Conservation (phyloP, 2,888 invertebrate genomes). For the Cataglyphis livida region DNA sequence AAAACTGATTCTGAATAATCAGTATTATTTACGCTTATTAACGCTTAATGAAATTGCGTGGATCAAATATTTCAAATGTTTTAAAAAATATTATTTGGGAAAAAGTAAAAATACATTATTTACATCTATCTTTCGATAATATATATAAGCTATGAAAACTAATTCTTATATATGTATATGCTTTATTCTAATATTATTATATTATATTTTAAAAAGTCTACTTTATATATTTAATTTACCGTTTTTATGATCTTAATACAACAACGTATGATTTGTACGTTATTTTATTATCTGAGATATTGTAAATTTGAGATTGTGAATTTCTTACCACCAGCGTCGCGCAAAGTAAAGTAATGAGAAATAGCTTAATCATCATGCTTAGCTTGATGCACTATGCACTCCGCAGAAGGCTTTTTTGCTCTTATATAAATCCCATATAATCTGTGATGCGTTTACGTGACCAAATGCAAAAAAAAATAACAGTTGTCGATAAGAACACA, state of each 20-base stretch:
- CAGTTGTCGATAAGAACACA: neutral
- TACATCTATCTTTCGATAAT: neutral
- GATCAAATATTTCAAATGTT: neutral
- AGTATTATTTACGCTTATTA: neutral
- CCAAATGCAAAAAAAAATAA: neutral
- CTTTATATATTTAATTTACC: neutral
- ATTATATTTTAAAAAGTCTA: neutral
- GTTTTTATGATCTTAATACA: neutral
- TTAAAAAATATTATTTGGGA: neutral
- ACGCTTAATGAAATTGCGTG: neutral
- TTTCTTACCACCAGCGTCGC: conserved; percentile 31
- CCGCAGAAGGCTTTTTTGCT: neutral
- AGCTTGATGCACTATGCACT: neutral
- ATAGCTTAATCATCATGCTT: conserved; percentile 30
- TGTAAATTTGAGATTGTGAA: neutral
- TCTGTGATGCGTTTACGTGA: neutral
- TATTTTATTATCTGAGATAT: neutral
- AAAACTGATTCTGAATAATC: neutral
- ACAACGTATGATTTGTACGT: neutral
- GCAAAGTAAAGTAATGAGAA: conserved; percentile 32
- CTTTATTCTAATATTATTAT: neutral
- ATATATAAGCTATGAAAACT: neutral
- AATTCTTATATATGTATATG: neutral
- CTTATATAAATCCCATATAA: conserved; percentile 14
- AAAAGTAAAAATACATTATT: neutral